These are phyloP conservation scores for Malurus cyaneus DNA, from an alignment of 2,113 vertebrate genomes.

Conservation along the genomic window DNA sequence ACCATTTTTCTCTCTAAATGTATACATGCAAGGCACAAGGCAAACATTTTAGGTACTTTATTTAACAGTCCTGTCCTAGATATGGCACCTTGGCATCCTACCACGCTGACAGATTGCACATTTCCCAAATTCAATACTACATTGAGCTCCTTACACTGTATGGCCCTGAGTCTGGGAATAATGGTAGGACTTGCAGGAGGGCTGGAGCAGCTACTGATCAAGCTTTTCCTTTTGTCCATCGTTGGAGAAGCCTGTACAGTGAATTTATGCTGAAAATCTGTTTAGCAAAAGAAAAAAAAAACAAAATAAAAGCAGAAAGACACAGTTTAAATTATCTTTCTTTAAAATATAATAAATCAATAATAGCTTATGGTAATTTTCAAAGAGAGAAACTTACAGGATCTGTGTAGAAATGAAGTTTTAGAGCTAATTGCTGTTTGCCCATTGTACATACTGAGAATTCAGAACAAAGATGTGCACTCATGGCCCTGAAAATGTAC, in stretches of 20 bases:
- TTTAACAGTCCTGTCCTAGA: background rate
- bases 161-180: slow-evolving; percentile 92
- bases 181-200: slow-evolving; percentile 92
- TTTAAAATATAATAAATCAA: background rate
- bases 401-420: background rate
- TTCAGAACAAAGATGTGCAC: background rate
- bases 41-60: background rate
- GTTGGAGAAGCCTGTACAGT: slow-evolving; percentile 97
- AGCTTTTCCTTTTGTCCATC: slow-evolving; percentile 90
- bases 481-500: background rate
- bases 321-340: background rate
- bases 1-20: background rate
- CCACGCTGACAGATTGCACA: background rate
- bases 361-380: background rate
- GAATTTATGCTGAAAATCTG: slow-evolving; percentile 99
- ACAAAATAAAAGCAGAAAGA: background rate
- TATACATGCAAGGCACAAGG: background rate
- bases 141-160: slow-evolving; percentile 85
- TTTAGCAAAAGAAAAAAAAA: background rate
- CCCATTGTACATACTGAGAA: rapidly evolving
- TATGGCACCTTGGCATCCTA: slow-evolving; percentile 13
- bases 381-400: rapidly evolving
- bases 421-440: background rate
- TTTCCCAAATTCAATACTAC: slow-evolving; percentile 45
- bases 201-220: slow-evolving; percentile 87